Base-by-base conservation (phyloP, 2,888 invertebrate genomes). In the Drosophila lutescens region DNA sequence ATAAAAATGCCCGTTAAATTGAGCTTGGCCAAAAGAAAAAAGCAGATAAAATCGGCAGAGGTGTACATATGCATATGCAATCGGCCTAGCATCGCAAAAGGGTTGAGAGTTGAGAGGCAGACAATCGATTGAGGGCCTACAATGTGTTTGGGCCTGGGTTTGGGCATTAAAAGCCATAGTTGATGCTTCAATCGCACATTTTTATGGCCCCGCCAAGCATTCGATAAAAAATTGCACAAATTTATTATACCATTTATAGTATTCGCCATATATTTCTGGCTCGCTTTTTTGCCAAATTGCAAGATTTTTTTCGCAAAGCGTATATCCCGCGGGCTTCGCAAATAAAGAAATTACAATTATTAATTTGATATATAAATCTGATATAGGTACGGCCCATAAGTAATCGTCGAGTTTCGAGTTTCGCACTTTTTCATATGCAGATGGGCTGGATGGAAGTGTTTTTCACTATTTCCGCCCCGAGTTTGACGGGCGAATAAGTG, bases 1-100 rank as follows among this genome's bases (percentile, higher is more conserved):
- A 72, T 72, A 57, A 70, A 72, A 70, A 54, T 51, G 51, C 49
- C 57, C 49, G 38, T 62, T 46, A 68, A 68, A 63, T 20, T 57
- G 56, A 63, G 50, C 46, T 30, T 17, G 20, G 17, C 32, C 0
- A 34, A 12, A 47, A 34, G 36, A 65, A 54, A 23, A n/a, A 23
- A 4, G 7, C 1, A 44, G 13, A 44, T 13, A 46, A 12, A 3
- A 17, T 10, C 5, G 4, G 1, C 10, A 13, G 12, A n/a, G 40
- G 36, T 46, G 26, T 26, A 26, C 26, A 26, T 32, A 13, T 49
- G 34, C 49, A 49, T 17, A 34, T 15, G 51, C 46, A 46, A 57
- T 36, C 23, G 57, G 43, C 34, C 23, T 38, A 55, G 40, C 32
- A 55, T 30, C 9, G 30, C 49, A 26, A 32, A 51, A 38, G 30